phyloP scores from a whole-genome alignment of 2,888 invertebrate genomes.

The Pelosia muscerda region DNA sequence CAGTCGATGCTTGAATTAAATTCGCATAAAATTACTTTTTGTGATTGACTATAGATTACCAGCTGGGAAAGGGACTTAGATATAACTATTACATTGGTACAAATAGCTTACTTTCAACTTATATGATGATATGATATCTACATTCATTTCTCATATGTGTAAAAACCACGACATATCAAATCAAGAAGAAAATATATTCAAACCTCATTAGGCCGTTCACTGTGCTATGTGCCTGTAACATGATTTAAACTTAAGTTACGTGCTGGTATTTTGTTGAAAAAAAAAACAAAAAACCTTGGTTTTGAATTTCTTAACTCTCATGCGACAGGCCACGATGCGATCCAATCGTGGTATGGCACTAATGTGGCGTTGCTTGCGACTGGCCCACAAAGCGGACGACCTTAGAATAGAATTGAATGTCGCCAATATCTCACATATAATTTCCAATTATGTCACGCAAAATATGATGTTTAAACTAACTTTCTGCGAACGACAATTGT shows the following conservation, averaged over 20 bases:
- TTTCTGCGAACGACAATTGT: too few relatives aligned
- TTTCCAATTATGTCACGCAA: too few relatives aligned
- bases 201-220: not conserved
- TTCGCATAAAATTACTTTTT: constrained; percentile 30
- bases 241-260: not conserved
- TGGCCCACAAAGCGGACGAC: too few relatives aligned
- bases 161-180: constrained; percentile 45
- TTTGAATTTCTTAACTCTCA: too few relatives aligned
- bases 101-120: constrained; percentile 43
- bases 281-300: too few relatives aligned
- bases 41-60: constrained; percentile 27
- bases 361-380: too few relatives aligned
- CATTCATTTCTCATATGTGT: constrained; percentile 43
- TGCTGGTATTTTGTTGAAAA: too few relatives aligned
- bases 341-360: not conserved
- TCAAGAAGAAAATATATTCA: not conserved
- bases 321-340: not conserved
- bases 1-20: constrained; percentile 27
- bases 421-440: too few relatives aligned
- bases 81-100: constrained; percentile 34
- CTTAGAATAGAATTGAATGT: too few relatives aligned
- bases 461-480: too few relatives aligned
- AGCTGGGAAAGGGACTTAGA: constrained; percentile 34
- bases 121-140: constrained; percentile 50
- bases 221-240: not conserved